Percentiles rank a stretch among this genome's conserved stretches.
Evolutionary conservation across 2,113 vertebrate genomes (phyloP).

Genomic region (Anthoscopus minutus): DNA sequence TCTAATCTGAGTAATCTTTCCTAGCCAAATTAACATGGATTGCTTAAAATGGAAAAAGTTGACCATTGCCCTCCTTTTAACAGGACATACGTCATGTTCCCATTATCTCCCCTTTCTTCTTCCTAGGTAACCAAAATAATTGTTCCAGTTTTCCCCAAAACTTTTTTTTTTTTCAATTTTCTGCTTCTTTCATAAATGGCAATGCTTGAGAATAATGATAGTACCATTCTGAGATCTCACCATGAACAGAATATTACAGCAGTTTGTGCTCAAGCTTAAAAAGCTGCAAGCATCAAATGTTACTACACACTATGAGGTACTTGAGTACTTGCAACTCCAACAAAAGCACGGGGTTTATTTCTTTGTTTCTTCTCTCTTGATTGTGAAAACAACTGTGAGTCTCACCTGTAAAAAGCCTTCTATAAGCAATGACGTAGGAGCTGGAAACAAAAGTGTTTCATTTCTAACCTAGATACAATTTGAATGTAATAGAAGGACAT

Average conservation of each 20-base stretch:
- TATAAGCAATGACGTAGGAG: neutral
- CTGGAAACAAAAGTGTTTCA: neutral
- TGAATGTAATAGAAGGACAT: neutral
- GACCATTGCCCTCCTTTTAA: neutral
- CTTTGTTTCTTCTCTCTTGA: neutral
- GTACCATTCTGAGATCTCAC: neutral
- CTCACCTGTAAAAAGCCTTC: neutral
- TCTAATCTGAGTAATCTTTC: neutral
- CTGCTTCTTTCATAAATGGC: neutral
- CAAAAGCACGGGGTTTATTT: neutral
- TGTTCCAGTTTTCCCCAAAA: neutral
- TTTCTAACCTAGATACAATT: neutral
- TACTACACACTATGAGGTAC: neutral
- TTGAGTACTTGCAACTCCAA: neutral
- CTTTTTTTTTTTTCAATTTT: neutral
- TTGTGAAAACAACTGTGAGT: neutral
- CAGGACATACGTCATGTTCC: neutral
- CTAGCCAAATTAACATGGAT: neutral
- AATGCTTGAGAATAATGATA: neutral
- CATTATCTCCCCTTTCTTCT: neutral
- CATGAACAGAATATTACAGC: neutral
- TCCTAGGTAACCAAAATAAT: neutral
- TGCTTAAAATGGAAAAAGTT: constrained; percentile 9
- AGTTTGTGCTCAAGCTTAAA: neutral
- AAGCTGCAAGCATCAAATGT: neutral